These are phyloP conservation scores for Orthonyx spaldingii DNA, from an alignment of 2,113 vertebrate genomes.

Conservation along the genomic window DNA sequence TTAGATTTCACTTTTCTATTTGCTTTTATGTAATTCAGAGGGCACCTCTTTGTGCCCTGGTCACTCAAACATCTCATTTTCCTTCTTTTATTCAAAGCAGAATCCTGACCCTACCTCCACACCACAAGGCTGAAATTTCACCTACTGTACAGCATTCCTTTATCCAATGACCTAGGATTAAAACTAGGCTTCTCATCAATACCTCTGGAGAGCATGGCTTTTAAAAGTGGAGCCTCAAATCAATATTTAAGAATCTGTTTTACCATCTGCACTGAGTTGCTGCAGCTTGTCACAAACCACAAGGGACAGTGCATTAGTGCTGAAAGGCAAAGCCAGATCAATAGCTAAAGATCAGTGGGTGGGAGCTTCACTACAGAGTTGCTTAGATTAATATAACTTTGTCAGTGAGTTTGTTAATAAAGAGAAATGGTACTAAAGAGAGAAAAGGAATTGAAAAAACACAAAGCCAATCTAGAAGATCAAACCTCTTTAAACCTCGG, in stretches of 20 bases:
- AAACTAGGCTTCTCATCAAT: conserved; percentile 15
- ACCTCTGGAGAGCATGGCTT: not conserved
- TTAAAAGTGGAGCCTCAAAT: conserved; percentile 23
- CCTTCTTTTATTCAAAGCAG: not conserved
- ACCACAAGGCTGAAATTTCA: not conserved
- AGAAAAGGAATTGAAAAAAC: not conserved
- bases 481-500: not conserved
- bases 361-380: not conserved
- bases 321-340: conserved; percentile 44
- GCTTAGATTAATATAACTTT: conserved; percentile 18
- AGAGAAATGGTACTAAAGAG: not conserved
- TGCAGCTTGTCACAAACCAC: conserved; percentile 19
- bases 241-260: conserved; percentile 59
- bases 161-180: not conserved
- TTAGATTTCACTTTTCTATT: not conserved
- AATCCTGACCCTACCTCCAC: not conserved
- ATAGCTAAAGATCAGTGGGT: conserved; percentile 35
- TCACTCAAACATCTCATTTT: not conserved
- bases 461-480: not conserved
- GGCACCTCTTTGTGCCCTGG: not conserved
- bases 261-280: conserved; percentile 31
- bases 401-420: conserved; percentile 28
- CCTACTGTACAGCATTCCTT: not conserved
- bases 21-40: not conserved
- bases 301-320: conserved; percentile 14